phyloP scores from a whole-genome alignment of 2,113 vertebrate species.

The Anas platyrhynchos region DNA sequence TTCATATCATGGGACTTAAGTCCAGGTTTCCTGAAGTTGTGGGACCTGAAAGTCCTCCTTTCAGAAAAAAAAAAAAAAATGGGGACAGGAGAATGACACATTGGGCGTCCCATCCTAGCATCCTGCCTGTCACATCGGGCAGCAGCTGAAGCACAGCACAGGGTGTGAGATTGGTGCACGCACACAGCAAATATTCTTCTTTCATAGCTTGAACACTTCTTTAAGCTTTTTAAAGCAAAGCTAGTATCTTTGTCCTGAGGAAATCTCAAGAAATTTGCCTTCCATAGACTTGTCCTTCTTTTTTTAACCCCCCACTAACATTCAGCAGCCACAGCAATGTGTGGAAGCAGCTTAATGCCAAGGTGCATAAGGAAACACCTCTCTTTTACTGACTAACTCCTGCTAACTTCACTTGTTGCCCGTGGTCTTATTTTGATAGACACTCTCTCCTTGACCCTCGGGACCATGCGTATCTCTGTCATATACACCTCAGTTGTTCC shows the following conservation, averaged over 20 bases:
- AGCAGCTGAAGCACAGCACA: background rate
- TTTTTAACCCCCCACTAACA: background rate
- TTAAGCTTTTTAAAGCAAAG: background rate
- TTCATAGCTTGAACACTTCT: background rate
- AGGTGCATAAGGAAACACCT: background rate
- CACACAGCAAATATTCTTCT: background rate
- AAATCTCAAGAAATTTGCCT: background rate
- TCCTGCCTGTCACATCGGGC: background rate
- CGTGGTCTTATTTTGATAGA: background rate
- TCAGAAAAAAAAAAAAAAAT: background rate
- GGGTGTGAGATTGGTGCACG: rapidly evolving
- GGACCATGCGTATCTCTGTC: background rate
- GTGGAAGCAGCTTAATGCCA: background rate
- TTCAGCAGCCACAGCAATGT: background rate
- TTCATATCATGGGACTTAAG: background rate
- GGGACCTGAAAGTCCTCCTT: background rate
- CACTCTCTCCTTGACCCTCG: background rate
- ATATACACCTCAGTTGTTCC: background rate
- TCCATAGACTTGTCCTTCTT: background rate
- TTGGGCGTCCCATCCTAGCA: background rate
- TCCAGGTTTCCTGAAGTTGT: background rate
- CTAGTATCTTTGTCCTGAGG: background rate
- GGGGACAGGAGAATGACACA: background rate
- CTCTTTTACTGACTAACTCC: background rate
- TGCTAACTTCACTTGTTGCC: background rate